These are phyloP conservation scores for Parelbella ahira DNA, from an alignment of 2,888 invertebrate genomes.

Conservation along the genomic window DNA sequence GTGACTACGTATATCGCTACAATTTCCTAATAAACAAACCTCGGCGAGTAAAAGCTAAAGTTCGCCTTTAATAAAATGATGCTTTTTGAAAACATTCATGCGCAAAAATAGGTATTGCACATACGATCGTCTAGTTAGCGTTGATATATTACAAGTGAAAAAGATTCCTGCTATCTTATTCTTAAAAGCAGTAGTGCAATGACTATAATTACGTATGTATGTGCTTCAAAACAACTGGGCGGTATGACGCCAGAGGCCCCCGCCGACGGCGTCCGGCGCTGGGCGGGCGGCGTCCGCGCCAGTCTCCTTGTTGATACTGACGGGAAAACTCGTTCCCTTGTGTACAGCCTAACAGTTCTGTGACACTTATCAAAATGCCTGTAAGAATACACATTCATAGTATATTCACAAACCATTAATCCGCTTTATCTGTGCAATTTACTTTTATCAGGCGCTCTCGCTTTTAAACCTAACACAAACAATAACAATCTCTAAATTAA, in stretches of 20 bases:
- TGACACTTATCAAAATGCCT: constrained; percentile 56
- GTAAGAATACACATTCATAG: constrained; percentile 48
- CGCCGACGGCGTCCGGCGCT: constrained; percentile 42
- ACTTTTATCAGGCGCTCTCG: constrained; percentile 8
- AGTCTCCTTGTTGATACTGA: constrained; percentile 60
- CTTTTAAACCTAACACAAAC: not conserved
- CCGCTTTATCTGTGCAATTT: constrained; percentile 8
- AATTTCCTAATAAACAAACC: too few species aligned
- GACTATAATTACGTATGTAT: constrained; percentile 37
- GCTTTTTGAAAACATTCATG: not conserved
- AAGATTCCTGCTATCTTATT: constrained; percentile 24
- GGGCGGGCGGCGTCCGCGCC: constrained; percentile 63
- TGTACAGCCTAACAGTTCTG: constrained; percentile 40
- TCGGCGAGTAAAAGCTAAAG: too few species aligned
- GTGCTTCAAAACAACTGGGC: constrained; percentile 36
- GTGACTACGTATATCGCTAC: too few species aligned
- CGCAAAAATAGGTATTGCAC: constrained; percentile 13
- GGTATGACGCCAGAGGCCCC: constrained; percentile 44
- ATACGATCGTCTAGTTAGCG: constrained; percentile 18
- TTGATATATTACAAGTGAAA: constrained; percentile 29
- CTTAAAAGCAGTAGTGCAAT: constrained; percentile 34
- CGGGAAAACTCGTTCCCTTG: constrained; percentile 55
- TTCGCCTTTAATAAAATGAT: too few species aligned
- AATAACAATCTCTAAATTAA: too few species aligned
- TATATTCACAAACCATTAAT: constrained; percentile 6